These are phyloP conservation scores for Phenganax marumi DNA, from an alignment of 92 coral and sea anemone species.

Conservation along the genomic window DNA sequence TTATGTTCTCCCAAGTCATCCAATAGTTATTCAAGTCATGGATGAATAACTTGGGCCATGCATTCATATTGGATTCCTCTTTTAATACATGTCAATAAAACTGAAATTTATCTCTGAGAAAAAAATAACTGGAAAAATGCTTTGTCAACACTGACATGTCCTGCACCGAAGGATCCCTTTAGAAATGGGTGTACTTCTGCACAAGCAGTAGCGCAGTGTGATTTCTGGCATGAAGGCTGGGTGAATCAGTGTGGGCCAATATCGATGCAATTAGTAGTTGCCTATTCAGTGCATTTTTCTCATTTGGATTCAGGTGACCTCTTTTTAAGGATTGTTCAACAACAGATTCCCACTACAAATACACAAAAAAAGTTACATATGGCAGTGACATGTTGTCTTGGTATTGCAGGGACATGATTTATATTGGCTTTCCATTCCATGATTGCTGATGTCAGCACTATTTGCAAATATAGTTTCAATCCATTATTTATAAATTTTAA, in stretches of 20 bases:
- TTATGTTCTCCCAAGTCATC: no score
- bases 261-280: slow-evolving; percentile 25
- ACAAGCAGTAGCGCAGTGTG: slow-evolving; percentile 35
- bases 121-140: not conserved
- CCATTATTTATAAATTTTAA: no score
- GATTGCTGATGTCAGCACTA: no score
- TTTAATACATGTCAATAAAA: not conserved
- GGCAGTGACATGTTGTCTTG: no score
- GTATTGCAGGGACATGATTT: no score
- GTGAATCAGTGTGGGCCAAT: slow-evolving; percentile 1
- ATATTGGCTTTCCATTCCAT: no score
- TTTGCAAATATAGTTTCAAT: no score
- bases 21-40: no score
- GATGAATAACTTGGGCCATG: not conserved
- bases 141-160: slow-evolving; percentile 37
- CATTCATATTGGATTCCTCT: not conserved
- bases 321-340: slow-evolving; percentile 16
- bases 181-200: slow-evolving; percentile 38
- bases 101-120: not conserved
- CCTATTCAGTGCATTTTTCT: slow-evolving; percentile 24
- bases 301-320: not conserved
- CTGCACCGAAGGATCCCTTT: slow-evolving; percentile 45
- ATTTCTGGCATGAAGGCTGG: slow-evolving; percentile 22
- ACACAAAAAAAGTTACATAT: no score
- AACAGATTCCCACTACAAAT: slow-evolving; percentile 30